Evolutionary conservation across 2,888 invertebrate genomes (phyloP), one percentile per base, ranked within the genome.

Genomic region (Aleiodes testaceus): DNA sequence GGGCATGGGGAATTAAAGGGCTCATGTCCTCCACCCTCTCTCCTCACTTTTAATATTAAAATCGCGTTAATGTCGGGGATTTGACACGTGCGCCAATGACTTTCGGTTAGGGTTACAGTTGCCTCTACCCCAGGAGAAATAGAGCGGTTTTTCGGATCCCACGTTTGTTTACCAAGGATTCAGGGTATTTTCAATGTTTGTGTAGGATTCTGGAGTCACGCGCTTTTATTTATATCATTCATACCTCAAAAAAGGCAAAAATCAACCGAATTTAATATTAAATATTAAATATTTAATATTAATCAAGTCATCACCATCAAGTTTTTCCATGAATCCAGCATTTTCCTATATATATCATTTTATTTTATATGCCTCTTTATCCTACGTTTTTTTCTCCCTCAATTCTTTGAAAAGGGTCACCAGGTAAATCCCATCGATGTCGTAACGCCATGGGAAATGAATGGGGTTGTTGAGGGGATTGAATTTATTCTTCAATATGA

Each of bases 391-490:
- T 59, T 36, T 30, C 20, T 22, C 6, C n/a, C 22, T 45, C 20
- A 44, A 65, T 66, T 73, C 72, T 82, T 81, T 84, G 83, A 84
- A 81, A 82, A 85, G 84, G 84, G 83, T 84, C 83, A 82, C 82
- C 81, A 79, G 63, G 49, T 67, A 61, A 68, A 61, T 36, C 36
- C 59, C 47, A 49, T 50, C 52, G 45, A 63, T 63, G 44, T 63
- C 59, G 20, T 18, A 52, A 47, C 61, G 47, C 59, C 22, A 30
- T 42, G 16, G 26, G 11, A 11, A 63, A 42, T 12, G 44, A 20
- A n/a, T 3, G 22, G 45, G n/a, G 45, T 45, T 47, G 3, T 9
- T 36, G 9, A 18, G 52, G 45, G 36, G 45, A 61, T 64, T 36
- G 59, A 52, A 70, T 73, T 61, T 52, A 26, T 73, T 49, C 59